phyloP scores from a whole-genome alignment of 2,113 vertebrate species.

The Scolopax mira region DNA sequence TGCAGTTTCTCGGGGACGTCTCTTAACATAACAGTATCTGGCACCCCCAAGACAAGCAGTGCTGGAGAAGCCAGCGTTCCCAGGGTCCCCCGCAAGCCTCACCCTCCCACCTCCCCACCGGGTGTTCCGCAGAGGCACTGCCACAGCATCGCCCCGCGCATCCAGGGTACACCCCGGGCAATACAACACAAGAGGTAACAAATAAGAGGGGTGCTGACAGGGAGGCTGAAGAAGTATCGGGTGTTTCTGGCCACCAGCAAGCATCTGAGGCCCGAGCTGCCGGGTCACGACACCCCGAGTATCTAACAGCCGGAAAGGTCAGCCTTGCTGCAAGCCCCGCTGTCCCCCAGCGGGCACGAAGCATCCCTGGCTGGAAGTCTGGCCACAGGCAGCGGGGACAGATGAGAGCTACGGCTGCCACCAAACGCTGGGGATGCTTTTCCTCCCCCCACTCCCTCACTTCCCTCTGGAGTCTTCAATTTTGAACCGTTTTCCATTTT shows the following conservation, averaged over 20 bases:
- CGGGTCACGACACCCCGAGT: not conserved
- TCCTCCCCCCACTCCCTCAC: not conserved
- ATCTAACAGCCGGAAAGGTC: not conserved
- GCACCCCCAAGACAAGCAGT: not conserved
- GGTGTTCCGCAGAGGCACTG: not conserved
- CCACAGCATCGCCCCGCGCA: not conserved
- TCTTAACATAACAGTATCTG: not conserved
- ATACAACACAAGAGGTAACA: not conserved
- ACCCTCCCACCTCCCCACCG: not conserved
- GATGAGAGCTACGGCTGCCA: not conserved
- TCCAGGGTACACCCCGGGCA: not conserved
- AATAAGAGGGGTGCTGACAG: not conserved
- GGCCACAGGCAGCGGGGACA: not conserved
- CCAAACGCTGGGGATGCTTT: not conserved
- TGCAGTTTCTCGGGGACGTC: not conserved
- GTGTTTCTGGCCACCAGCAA: slow-evolving; percentile 21
- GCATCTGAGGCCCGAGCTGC: not conserved
- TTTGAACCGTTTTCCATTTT: not conserved
- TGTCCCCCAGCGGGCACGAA: not conserved
- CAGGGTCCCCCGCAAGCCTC: not conserved
- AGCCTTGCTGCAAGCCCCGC: not conserved
- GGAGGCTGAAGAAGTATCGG: not conserved
- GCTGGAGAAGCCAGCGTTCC: not conserved
- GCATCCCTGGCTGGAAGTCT: not conserved
- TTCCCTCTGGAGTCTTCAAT: not conserved